phyloP scores from a whole-genome alignment of 2,797 vertebrate genomes.

The Anomalospiza imberbis region DNA sequence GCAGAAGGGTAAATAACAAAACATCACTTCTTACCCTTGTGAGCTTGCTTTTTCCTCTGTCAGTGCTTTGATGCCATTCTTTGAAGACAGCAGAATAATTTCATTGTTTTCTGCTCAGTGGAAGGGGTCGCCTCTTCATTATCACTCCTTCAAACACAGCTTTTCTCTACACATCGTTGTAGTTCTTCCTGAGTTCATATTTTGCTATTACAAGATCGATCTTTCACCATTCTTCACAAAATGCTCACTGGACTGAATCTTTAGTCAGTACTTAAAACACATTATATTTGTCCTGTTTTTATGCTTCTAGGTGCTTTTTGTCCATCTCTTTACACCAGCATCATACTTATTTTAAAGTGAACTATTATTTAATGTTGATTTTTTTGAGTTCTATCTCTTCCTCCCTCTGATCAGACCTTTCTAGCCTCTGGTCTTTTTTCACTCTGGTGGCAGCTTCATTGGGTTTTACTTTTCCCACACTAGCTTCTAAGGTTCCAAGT shows the following conservation, averaged over 20 bases:
- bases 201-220: not conserved
- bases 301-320: not conserved
- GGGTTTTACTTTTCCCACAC: not conserved
- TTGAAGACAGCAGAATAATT: not conserved
- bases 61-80: not conserved
- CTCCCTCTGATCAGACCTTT: not conserved
- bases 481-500: not conserved
- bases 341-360: not conserved
- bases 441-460: not conserved
- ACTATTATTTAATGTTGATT: not conserved
- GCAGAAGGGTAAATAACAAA: not conserved
- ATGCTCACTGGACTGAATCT: not conserved
- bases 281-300: not conserved
- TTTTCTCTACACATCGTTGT: not conserved
- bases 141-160: not conserved
- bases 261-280: not conserved
- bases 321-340: not conserved
- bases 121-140: not conserved
- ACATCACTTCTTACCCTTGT: not conserved
- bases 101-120: not conserved
- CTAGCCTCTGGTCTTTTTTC: not conserved
- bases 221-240: not conserved
- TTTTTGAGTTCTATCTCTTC: not conserved
- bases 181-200: not conserved
- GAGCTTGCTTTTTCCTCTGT: not conserved